Base-by-base conservation (phyloP, 2,113 vertebrate genomes). In the Aphelocoma coerulescens region DNA sequence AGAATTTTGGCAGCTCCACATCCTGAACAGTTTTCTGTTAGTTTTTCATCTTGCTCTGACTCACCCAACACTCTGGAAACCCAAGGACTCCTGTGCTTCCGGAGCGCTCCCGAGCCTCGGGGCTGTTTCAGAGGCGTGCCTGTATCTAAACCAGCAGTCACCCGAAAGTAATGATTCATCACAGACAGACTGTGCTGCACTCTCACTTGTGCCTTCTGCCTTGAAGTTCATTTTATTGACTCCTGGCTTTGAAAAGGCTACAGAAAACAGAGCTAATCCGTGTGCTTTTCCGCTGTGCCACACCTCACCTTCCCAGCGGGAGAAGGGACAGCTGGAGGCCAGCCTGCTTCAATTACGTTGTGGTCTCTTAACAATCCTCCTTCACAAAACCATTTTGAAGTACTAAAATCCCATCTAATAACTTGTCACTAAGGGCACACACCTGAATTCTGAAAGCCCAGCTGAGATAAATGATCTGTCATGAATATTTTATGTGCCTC, bases 341-440 rank as follows among this genome's bases (percentile, higher is more conserved):
- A 30, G 72, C 52, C 68, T 86, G 76, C 83, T 93, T 83, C 85
- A 65, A 81, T 93, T 77, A 91, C 79, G 80, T 84, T 52, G 85
- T 67, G 83, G 72, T 86, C 57, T 92, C 68, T 54, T 55, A 91
- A 95, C 73, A 96, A 86, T 81, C 62, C 76, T 92, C 86, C 73
- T 80, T 55, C 85, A 75, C 80, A 75, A 92, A 95, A 89, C 65
- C 18, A 82, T 87, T 95, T 81, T 41, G 11, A 91, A 84, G 91
- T 17, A 85, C 80, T 79, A 75, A 94, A 93, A 91, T 57, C 58
- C 76, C 82, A 90, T 57, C 61, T 87, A 88, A 35, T 74, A 81
- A 93, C 68, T 93, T 91, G 90, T 66, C 83, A 90, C 91, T 77
- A 68, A 88, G 88, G 88, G 86, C 57, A 88, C 77, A 93, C 76